Evolutionary conservation across 2,888 invertebrate genomes (phyloP), one percentile per base, ranked within the genome.

Genomic region (Bimastos eiseni): DNA sequence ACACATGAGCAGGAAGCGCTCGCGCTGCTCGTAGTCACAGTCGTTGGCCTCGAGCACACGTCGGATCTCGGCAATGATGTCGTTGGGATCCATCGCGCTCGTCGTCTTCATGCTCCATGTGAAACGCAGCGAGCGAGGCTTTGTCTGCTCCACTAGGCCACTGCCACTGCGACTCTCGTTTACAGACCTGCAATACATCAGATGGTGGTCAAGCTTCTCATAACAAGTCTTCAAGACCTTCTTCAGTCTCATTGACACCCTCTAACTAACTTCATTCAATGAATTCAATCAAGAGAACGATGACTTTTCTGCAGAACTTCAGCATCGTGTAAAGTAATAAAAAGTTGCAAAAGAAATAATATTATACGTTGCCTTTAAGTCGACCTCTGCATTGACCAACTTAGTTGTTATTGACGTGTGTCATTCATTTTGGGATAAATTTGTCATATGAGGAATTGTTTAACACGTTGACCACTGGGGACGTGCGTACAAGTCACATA

Each of bases 21-120:
- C 99, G 92, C 99, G 97, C 95, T 99, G 99, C 96, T 99, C 99
- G 96, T 99, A 99, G 96, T 99, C 99, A 96, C 99, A 99, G 96
- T 98, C 98, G 96, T 99, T 99, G 93, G 98, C 98, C 96, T 99
- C 99, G 95, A 99, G 96, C 94, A 97, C 97, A 97, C 98, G 98
- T 94, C 98, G 97, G 94, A 99, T 99, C 96, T 98, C 99, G 92
- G 98, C 97, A 98, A 99, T 99, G 95, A 99, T 99, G 95, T 99
- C 99, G 95, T 98, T 98, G 89, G 99, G 99, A 95, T 99, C 93
- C 95, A 99, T 96, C 91, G 98, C 98, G 92, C 98, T 98, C 89
- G 99, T 99, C 90, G 99, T 99, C 96, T 99, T 99, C 99, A 99
- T 99, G 95, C 98, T 99, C 99, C 99, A 99, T 91, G 99, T 99